These are phyloP conservation scores for Sphaerolaimus hirsutus DNA, from an alignment of 2,888 invertebrate genomes.

Conservation along the genomic window DNA sequence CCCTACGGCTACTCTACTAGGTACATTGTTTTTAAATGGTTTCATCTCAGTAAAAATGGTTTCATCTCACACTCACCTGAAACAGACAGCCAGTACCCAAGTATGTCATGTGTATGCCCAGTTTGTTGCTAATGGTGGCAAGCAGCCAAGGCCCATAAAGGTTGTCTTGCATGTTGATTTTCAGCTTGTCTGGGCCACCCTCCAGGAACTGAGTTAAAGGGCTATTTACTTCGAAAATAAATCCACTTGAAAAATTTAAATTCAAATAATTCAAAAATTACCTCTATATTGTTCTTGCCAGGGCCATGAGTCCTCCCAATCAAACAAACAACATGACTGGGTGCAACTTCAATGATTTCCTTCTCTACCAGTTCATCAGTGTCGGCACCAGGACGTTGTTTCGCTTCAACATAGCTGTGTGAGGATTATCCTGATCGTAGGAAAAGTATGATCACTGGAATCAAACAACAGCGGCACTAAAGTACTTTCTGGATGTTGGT, in stretches of 20 bases:
- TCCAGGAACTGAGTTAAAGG: too few species aligned
- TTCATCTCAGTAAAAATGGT: too few species aligned
- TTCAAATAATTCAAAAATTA: too few species aligned
- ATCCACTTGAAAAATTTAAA: too few species aligned
- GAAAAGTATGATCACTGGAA: too few species aligned
- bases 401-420: not conserved
- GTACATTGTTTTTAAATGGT: too few species aligned
- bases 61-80: too few species aligned
- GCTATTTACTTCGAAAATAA: too few species aligned
- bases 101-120: slow-evolving; percentile 16
- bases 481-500: not conserved
- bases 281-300: slow-evolving; percentile 7
- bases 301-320: slow-evolving; percentile 13
- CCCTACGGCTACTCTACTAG: too few species aligned
- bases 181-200: slow-evolving; percentile 10
- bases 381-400: not conserved
- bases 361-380: slow-evolving; percentile 1
- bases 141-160: slow-evolving; percentile 19
- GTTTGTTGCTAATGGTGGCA: slow-evolving; percentile 12
- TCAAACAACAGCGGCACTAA: too few species aligned
- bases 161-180: slow-evolving; percentile 15
- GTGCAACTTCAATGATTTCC: slow-evolving; percentile 9
- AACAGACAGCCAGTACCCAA: slow-evolving; percentile 15
- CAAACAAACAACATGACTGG: slow-evolving; percentile 12
- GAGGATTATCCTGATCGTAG: too few species aligned